Evolutionary conservation across 2,888 invertebrate species (phyloP), one percentile per base, ranked within the genome.

Genomic region (Trissolcus brochymenae): DNA sequence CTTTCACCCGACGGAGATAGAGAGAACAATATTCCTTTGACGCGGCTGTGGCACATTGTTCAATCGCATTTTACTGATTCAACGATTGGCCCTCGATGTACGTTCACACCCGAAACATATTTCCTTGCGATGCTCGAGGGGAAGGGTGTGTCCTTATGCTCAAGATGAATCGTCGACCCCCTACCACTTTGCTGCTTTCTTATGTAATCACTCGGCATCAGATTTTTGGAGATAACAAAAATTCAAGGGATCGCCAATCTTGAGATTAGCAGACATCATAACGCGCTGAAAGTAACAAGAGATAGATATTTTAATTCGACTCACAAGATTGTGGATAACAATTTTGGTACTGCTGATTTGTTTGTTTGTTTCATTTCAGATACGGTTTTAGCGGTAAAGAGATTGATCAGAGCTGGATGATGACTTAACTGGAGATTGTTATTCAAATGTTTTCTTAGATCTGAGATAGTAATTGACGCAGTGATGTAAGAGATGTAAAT

Each of bases 21-120:
- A 56, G 55, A 17, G 14, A 16, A 51, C 74, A 55, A 46, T 66
- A 62, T 60, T 62, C 65, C 61, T 61, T 71, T 70, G 55, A 73
- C 62, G 61, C 51, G 46, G 50, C 25, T 2, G 3, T 66, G 60
- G 76, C 51, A 68, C 59, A 76, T 79, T 80, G 81, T 78, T 82
- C 71, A 79, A 80, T 83, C 80, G 78, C 76, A 79, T 81, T 81
- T 83, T 77, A 82, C 82, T 80, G 82, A 84, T 82, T 81, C 82
- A 80, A 82, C 82, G 83, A 84, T 83, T 83, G 83, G 81, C 76
- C 79, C 78, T 68, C 65, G 65, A 59, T 74, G 68, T 70, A 60
- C 57, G 78, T 75, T 75, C 74, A 75, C 78, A 78, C 78, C 71
- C 78, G 78, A 75, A 67, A 75, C 78, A 70, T 75, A 75, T 75